Conservation (phyloP, 2,113 vertebrate species). For the Scatophagus argus region DNA sequence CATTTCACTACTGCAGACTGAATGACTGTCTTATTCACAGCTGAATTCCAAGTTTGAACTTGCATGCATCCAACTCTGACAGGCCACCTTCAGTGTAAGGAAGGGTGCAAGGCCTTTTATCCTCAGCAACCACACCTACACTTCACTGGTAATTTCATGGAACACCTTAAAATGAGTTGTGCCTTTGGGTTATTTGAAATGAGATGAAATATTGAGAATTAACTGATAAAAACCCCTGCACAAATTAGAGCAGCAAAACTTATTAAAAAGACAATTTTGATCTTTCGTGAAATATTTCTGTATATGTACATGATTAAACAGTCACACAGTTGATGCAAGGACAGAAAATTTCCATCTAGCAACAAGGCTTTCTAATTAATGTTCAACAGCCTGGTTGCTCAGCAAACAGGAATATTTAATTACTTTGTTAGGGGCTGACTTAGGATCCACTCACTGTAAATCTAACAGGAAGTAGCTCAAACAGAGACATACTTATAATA, state of each 20-base stretch:
- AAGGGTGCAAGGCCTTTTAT: too few species aligned
- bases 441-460: neutral
- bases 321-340: neutral
- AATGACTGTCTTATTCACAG: too few species aligned
- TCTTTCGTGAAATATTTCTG: neutral
- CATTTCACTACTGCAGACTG: neutral
- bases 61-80: neutral
- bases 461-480: neutral
- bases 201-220: neutral
- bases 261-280: neutral
- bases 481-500: neutral
- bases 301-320: neutral
- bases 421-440: neutral
- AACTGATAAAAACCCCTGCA: neutral
- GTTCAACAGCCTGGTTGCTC: neutral
- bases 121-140: neutral
- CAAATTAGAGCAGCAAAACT: neutral
- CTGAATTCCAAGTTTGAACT: neutral
- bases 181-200: neutral
- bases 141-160: neutral
- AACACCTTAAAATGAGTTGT: neutral
- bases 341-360: neutral
- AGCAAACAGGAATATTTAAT: neutral
- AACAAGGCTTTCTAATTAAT: neutral
- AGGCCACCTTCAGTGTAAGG: too few species aligned